A percentile compares a stretch with the other conserved stretches of the same genome.
Evolutionary conservation across 2,888 invertebrate species (phyloP).

Genomic region (Cryptops parisi): DNA sequence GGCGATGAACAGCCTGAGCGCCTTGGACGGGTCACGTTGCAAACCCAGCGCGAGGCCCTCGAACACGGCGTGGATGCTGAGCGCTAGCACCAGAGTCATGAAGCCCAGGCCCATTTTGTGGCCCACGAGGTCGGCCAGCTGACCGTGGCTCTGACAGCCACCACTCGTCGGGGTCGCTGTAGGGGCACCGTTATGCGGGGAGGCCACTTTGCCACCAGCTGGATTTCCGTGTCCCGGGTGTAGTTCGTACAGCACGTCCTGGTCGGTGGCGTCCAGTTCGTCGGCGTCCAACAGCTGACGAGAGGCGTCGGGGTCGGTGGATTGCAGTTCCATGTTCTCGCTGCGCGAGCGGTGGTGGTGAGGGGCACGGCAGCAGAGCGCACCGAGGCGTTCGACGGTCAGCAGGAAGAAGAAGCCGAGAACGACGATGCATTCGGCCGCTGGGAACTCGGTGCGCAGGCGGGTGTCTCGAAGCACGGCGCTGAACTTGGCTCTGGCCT

Average conservation of each 20-base stretch:
- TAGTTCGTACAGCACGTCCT: slow-evolving; percentile 1
- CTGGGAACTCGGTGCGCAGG: slow-evolving; percentile 22
- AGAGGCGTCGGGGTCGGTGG: slow-evolving; percentile 8
- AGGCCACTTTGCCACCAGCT: neutral
- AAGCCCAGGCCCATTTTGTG: slow-evolving; percentile 21
- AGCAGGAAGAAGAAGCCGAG: slow-evolving; percentile 29
- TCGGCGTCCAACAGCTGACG: slow-evolving; percentile 10
- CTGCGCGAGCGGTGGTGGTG: slow-evolving; percentile 1
- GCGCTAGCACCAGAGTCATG: slow-evolving; percentile 26
- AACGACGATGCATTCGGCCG: slow-evolving; percentile 26
- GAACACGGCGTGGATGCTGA: slow-evolving; percentile 30
- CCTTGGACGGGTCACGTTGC: slow-evolving; percentile 24
- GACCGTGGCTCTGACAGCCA: slow-evolving; percentile 1
- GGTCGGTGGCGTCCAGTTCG: slow-evolving; percentile 8
- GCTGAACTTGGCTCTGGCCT: slow-evolving; percentile 27
- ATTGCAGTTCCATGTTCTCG: slow-evolving; percentile 2
- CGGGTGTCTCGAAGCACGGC: slow-evolving; percentile 22
- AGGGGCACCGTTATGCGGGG: neutral
- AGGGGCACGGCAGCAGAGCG: slow-evolving; percentile 13
- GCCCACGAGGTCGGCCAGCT: neutral
- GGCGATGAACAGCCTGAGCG: slow-evolving; percentile 27
- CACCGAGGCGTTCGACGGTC: slow-evolving; percentile 25
- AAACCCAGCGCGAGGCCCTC: slow-evolving; percentile 31
- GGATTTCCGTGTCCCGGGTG: slow-evolving; percentile 2
- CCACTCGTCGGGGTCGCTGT: neutral